These are phyloP conservation scores for Himalopsyche tibetana DNA, from an alignment of 2,888 invertebrate species.

Conservation along the genomic window DNA sequence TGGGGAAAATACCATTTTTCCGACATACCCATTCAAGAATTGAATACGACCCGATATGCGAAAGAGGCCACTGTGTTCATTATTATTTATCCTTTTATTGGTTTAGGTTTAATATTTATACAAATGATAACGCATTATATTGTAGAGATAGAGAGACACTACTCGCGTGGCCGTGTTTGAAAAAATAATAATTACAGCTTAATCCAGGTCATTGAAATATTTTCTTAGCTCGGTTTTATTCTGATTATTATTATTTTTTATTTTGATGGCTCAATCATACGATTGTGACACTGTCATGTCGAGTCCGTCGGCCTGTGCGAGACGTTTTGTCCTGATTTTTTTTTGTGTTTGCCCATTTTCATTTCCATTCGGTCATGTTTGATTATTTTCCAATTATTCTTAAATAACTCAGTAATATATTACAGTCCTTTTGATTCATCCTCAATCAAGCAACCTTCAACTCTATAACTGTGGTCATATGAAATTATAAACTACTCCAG, in stretches of 20 bases:
- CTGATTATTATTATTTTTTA: constrained; percentile 49
- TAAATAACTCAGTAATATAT: background rate
- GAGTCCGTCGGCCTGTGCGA: background rate
- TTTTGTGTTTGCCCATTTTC: background rate
- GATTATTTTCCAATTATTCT: background rate
- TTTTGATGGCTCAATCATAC: constrained; percentile 61
- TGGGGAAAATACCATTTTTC: too few relatives aligned
- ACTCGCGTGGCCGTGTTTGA: constrained; percentile 30
- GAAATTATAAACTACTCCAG: too few relatives aligned
- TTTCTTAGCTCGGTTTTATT: constrained; percentile 59
- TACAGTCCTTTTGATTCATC: background rate
- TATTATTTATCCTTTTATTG: background rate
- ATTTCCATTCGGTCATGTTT: background rate
- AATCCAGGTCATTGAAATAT: constrained; percentile 64
- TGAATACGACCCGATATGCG: background rate
- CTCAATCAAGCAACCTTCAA: too few relatives aligned
- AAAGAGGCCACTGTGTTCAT: background rate
- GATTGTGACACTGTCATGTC: constrained; percentile 51
- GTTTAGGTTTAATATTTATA: background rate
- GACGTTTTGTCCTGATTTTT: background rate
- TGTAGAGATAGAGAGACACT: background rate
- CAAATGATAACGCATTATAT: constrained; percentile 22
- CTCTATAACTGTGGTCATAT: too few relatives aligned
- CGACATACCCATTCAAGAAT: too few relatives aligned
- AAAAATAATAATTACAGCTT: constrained; percentile 55